phyloP scores from a whole-genome alignment of 2,797 vertebrate species.

The Gephyroberyx darwinii region DNA sequence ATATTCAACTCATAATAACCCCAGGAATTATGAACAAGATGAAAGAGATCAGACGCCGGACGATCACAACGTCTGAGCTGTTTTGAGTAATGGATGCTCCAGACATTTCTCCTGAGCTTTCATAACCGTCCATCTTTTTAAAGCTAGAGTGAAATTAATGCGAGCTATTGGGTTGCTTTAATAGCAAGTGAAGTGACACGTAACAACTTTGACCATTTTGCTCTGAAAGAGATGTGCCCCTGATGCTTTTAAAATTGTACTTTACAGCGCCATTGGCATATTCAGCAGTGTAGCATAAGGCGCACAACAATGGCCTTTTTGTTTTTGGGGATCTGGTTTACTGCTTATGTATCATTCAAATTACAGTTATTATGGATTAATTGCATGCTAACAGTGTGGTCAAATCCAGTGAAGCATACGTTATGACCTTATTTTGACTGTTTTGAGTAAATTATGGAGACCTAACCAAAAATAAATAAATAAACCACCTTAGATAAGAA shows the following conservation, averaged over 20 bases:
- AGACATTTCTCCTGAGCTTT: conserved; percentile 40
- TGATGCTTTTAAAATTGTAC: conserved; percentile 21
- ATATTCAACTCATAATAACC: conserved; percentile 77
- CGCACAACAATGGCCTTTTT: conserved; percentile 18
- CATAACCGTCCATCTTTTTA: conserved; percentile 46
- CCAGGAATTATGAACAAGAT: conserved; percentile 75
- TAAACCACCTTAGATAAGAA: not conserved
- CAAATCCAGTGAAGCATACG: conserved; percentile 22
- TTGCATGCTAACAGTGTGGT: conserved; percentile 31
- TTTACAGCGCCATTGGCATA: conserved; percentile 10
- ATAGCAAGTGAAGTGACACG: conserved; percentile 33
- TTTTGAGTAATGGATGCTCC: conserved; percentile 61
- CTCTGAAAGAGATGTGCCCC: conserved; percentile 20
- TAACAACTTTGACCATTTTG: conserved; percentile 8
- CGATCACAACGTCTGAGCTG: conserved; percentile 58
- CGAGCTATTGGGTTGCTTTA: conserved; percentile 31
- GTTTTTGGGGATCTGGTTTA: conserved; percentile 14
- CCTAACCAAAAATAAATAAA: conserved; percentile 14
- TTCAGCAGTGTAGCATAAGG: conserved; percentile 23
- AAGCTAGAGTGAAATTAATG: conserved; percentile 49
- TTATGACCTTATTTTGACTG: conserved; percentile 32
- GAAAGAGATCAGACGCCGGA: conserved; percentile 72
- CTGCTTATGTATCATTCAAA: conserved; percentile 26
- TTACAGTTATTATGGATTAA: conserved; percentile 31
- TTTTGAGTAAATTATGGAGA: conserved; percentile 33